Evolutionary conservation across 1,140 invertebrate species (phyloP), one percentile per base, ranked within the genome.

Genomic region (Archivesica marissinica): DNA sequence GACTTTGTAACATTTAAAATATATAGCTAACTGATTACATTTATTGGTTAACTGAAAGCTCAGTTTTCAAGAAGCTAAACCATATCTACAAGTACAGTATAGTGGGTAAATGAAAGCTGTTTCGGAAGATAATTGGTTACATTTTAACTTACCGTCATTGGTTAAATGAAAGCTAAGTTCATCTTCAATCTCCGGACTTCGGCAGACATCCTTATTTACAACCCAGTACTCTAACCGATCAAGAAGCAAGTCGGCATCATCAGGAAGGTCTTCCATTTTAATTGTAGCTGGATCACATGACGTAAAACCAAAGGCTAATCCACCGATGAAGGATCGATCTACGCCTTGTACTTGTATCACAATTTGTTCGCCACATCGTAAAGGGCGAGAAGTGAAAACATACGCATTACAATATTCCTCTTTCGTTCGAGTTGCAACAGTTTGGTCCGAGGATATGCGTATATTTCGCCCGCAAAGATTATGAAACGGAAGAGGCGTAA

Each of bases 211-310:
- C 89, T 98, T 97, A 88, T 97, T 97, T 0, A 99, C 97, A 0
- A 99, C 98, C 98, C 98, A 99, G 93, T 99, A 99, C 91, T 99
- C 98, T 0, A 97, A 97, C n/a, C 98, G 95, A 93, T 99, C 98
- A 2, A 99, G 93, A 0, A 99, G 94, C 33, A 97, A 95, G 90
- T 99, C 98, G 0, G 97, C 97, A 94, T 99, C 98, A 88, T 99
- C 98, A 0, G 99, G 99, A 11, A 99, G 94, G 88, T 98, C 97
- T 17, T 95, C 94, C 47, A 96, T 95, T 47, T 87, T 90, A 11
- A 99, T 90, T 11, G 95, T 95, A 0, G 95, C 94, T 0, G 98
- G 98, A 93, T 99, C 97, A 93, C 98, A 99, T 0, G 97, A 97
- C 0, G 98, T 99, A 56, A 99, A 94, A 0, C 98, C 98, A 35